Conservation (phyloP, 2,888 invertebrate species). For the Nomada lathburiana region DNA sequence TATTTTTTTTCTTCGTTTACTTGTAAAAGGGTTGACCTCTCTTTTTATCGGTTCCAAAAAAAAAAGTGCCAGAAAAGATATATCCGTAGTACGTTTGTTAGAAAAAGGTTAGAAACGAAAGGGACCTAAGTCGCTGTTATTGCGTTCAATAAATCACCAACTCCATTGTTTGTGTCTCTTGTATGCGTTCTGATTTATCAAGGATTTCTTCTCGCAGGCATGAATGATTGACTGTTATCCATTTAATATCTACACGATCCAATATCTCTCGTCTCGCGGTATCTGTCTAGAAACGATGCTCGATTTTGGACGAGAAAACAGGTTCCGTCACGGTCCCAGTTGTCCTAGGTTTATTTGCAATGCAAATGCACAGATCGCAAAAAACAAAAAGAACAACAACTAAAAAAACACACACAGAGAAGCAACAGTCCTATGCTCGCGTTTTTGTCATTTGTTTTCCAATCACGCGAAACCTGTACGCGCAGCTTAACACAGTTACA, state of each 20-base stretch:
- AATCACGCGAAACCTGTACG: too few species aligned
- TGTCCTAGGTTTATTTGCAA: too few species aligned
- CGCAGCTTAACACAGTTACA: neutral
- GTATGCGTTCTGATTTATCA: neutral
- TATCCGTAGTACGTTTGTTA: neutral
- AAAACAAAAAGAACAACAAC: too few species aligned
- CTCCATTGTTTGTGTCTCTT: neutral
- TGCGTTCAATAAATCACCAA: conserved; percentile 7
- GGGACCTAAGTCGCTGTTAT: neutral
- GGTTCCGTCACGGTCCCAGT: too few species aligned
- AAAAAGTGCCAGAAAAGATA: neutral
- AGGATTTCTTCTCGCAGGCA: conserved; percentile 18
- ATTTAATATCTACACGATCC: conserved; percentile 1
- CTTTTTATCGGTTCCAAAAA: neutral
- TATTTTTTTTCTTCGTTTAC: too few species aligned
- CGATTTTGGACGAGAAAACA: neutral
- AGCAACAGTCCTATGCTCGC: too few species aligned
- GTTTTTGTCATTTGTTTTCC: neutral
- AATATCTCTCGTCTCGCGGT: neutral
- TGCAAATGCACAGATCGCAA: too few species aligned
- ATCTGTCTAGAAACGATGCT: too few species aligned
- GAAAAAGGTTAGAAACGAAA: neutral
- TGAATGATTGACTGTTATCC: neutral
- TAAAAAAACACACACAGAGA: too few species aligned
- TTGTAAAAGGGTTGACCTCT: neutral